Evolutionary conservation across 35 echinoderm and acorn worm species (phyloP), one percentile per base, ranked within the genome.

Genomic region (Chiridota heheva): DNA sequence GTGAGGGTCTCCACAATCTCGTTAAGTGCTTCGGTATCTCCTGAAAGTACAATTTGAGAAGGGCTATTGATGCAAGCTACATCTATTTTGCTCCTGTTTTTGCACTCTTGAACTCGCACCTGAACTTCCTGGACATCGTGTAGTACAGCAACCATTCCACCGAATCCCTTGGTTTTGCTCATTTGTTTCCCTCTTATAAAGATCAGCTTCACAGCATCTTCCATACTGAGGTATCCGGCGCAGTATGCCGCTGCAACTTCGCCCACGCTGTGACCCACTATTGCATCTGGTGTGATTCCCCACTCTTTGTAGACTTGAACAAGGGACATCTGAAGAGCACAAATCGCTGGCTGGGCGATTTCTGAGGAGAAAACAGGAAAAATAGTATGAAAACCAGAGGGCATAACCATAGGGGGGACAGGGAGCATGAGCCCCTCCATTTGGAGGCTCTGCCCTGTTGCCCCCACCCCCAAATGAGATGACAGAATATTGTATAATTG

Each of bases 1-100:
- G 82, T 75, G 0, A 86, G 36, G 2, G 58, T n/a, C 12, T 80
- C 32, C 22, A 66, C 43, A 43, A 92, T 39, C 36, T 32, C 17
- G 8, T 82, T 60, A 34, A 92, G 58, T 28, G 41, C 38, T 20
- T 28, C 39, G 27, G 27, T 63, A 3, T 65, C 48, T 20, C 90
- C 90, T 44, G 90, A 92, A 56, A 92, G 43, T 18, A 92, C 90
- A 0, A 85, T 86, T 69, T 92, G 90, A 53, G 27, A 18, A 58
- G 85, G 75, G 47, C 85, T 87, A 32, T 87, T 87, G 25, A 77
- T 22, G 46, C 73, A 73, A 27, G 85, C 85, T 45, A 87, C 71
- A 36, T 87, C 85, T 15, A 87, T 28, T 34, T 40, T 4, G 31
- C 73, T 26, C 16, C n/a, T n/a, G 27, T 44, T 36, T 8, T 6